Evolutionary conservation across 2,113 vertebrate species (phyloP).

Genomic region (Carassius gibelio): DNA sequence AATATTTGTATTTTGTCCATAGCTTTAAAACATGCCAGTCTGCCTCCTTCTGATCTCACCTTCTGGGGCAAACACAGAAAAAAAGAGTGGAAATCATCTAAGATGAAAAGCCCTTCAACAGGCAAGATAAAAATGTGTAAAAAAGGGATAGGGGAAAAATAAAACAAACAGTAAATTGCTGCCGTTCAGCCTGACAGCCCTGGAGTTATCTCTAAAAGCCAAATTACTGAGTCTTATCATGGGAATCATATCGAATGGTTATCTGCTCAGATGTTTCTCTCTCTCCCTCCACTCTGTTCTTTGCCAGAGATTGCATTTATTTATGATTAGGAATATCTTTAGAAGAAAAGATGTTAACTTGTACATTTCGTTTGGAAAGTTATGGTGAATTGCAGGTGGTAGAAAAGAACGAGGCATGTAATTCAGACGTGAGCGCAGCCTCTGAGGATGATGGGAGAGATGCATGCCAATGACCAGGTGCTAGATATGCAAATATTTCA

Average conservation of each 20-base stretch:
- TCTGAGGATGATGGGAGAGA: conserved; percentile 36
- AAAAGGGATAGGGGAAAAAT: conserved; percentile 54
- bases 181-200: conserved; percentile 76
- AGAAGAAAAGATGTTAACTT: conserved; percentile 63
- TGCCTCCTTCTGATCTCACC: conserved; percentile 86
- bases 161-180: conserved; percentile 74
- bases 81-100: conserved; percentile 83
- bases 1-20: conserved; percentile 99
- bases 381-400: conserved; percentile 50
- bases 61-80: conserved; percentile 91
- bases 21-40: conserved; percentile 92
- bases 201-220: conserved; percentile 79
- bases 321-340: conserved; percentile 63
- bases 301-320: conserved; percentile 61
- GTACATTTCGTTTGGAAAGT: conserved; percentile 57
- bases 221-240: conserved; percentile 87
- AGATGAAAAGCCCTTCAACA: conserved; percentile 89
- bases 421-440: conserved; percentile 42
- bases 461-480: conserved; percentile 40
- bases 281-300: conserved; percentile 36
- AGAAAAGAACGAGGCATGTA: conserved; percentile 47
- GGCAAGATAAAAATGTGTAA: conserved; percentile 86
- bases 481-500: conserved; percentile 24
- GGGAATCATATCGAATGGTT: conserved; percentile 83
- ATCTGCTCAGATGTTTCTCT: conserved; percentile 70